Conservation (phyloP, 2,888 invertebrate genomes). For the Parapristionchus giblindavisi region DNA sequence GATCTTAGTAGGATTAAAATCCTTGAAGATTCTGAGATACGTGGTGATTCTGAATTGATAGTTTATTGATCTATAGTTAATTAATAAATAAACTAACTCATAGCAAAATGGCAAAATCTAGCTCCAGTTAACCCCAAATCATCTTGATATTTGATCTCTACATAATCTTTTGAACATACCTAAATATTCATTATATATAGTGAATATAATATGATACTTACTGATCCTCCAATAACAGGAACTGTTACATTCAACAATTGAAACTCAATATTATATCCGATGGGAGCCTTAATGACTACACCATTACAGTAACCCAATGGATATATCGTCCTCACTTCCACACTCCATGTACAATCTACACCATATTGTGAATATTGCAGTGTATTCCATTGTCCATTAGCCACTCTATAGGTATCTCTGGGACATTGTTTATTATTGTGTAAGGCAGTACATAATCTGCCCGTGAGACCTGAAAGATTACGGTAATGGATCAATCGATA, state of each 20-base stretch:
- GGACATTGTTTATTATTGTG: neutral
- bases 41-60: neutral
- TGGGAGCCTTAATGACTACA: neutral
- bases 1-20: conserved; percentile 6
- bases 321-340: conserved; percentile 17
- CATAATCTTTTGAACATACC: conserved; percentile 1
- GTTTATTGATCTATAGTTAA: neutral
- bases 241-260: conserved; percentile 3
- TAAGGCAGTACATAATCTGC: neutral
- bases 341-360: conserved; percentile 18
- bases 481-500: neutral
- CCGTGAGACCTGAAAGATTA: conserved; percentile 18
- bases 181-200: neutral
- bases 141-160: conserved; percentile 19
- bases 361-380: neutral
- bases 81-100: neutral
- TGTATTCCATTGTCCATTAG: conserved; percentile 3
- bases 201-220: neutral
- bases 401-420: conserved; percentile 1
- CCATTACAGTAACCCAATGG: no score
- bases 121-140: conserved; percentile 22
- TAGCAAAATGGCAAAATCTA: conserved; percentile 16
- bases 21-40: neutral
- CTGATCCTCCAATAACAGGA: conserved; percentile 3
- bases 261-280: conserved; percentile 14